Conservation (phyloP, 2,113 vertebrate genomes). For the Indri indri region DNA sequence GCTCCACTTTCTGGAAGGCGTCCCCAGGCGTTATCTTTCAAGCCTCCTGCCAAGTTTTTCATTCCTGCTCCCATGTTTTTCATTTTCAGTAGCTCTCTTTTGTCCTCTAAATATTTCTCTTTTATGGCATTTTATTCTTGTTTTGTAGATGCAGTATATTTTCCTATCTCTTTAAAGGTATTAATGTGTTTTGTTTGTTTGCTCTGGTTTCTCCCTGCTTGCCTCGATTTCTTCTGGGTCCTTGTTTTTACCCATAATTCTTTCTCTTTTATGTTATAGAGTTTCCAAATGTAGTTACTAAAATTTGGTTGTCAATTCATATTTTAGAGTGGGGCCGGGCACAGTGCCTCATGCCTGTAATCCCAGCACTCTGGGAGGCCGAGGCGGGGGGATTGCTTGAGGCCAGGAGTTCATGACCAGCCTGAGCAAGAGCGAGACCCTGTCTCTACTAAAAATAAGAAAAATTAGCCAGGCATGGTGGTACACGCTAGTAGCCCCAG, state of each 20-base stretch:
- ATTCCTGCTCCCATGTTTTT: background rate
- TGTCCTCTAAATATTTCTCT: background rate
- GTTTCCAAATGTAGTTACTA: background rate
- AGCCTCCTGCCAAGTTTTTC: background rate
- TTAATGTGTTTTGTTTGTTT: background rate
- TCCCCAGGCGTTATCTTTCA: background rate
- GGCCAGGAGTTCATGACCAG: too few relatives aligned
- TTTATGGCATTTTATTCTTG: background rate
- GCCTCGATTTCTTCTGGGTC: background rate
- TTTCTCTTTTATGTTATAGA: background rate
- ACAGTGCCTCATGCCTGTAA: too few relatives aligned
- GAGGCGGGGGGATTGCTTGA: too few relatives aligned
- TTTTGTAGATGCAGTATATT: background rate
- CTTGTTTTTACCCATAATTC: background rate
- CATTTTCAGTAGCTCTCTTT: background rate
- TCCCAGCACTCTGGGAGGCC: too few relatives aligned
- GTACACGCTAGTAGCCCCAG: too few relatives aligned
- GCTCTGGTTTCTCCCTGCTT: background rate
- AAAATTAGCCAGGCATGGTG: too few relatives aligned
- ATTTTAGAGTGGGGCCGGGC: background rate
- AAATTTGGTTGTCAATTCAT: background rate
- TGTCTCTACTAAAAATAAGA: too few relatives aligned
- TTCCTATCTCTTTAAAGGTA: background rate
- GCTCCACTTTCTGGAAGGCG: background rate
- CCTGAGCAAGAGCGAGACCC: too few relatives aligned